Conservation (phyloP, 2,797 vertebrate genomes). For the Arnoldichthys spilopterus region DNA sequence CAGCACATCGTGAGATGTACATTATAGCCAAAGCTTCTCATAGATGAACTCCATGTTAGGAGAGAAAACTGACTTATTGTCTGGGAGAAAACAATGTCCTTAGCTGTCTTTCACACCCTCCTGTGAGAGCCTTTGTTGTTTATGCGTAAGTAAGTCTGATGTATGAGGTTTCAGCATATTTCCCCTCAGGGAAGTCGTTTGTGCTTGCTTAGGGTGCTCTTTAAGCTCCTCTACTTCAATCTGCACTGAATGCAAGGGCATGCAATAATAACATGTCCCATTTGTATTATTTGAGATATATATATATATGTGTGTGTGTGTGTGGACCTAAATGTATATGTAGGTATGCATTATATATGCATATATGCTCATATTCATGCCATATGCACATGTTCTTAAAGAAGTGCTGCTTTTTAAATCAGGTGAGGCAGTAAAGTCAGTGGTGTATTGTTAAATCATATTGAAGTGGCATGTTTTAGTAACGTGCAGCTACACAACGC, state of each 20-base stretch:
- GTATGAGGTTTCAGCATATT: neutral
- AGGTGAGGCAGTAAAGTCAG: no score
- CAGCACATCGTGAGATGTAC: neutral
- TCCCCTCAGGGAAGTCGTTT: conserved; percentile 8
- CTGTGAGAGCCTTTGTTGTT: conserved; percentile 3
- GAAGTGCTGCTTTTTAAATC: no score
- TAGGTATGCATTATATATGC: no score
- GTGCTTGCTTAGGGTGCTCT: neutral
- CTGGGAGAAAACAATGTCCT: conserved; percentile 26
- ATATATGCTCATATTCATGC: no score
- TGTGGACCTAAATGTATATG: no score
- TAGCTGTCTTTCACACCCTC: conserved; percentile 8
- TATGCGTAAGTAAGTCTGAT: conserved; percentile 1
- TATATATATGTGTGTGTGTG: neutral
- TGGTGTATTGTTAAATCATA: no score
- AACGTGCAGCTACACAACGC: no score
- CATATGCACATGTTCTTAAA: no score
- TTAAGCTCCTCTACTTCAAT: conserved; percentile 4
- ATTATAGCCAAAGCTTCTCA: neutral
- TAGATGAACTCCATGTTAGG: conserved; percentile 17
- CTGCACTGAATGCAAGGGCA: neutral
- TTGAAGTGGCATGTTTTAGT: no score
- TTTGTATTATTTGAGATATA: neutral
- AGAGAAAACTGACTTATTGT: conserved; percentile 26
- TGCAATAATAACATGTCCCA: neutral